Conservation (phyloP, 2,113 vertebrate species). For the Chaetodon auriga region DNA sequence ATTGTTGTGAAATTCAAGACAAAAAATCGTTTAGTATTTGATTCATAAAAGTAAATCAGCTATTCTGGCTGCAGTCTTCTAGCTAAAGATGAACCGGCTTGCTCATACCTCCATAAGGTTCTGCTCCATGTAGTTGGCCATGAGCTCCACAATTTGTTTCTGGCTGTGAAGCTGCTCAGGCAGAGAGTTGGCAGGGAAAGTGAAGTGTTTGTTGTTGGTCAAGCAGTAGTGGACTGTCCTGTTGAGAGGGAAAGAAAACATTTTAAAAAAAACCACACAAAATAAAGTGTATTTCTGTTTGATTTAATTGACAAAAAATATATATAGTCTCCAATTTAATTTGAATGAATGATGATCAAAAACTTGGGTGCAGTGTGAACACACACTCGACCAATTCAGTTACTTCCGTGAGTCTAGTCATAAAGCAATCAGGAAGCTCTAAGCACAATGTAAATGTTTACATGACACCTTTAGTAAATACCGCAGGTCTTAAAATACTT, state of each 20-base stretch:
- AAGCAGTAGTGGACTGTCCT: conserved; percentile 95
- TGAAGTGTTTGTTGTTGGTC: conserved; percentile 93
- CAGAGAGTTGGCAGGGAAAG: conserved; percentile 87
- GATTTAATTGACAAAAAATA: not conserved
- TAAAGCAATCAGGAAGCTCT: not conserved
- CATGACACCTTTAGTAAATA: not conserved
- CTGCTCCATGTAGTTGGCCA: conserved; percentile 97
- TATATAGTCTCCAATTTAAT: not conserved
- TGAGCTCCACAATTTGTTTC: conserved; percentile 92
- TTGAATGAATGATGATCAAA: not conserved
- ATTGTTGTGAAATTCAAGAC: not conserved
- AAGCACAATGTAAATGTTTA: not conserved
- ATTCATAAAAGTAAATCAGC: not conserved
- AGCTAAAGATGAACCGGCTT: not conserved
- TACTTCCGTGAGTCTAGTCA: not conserved
- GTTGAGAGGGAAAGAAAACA: not conserved
- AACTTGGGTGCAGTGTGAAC: not conserved
- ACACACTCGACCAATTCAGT: not conserved
- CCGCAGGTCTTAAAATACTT: conserved; percentile 19
- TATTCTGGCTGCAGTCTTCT: not conserved
- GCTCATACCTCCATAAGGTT: conserved; percentile 94
- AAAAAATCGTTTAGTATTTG: not conserved
- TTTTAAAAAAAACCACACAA: not conserved
- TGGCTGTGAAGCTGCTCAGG: conserved; percentile 92
- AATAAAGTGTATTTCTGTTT: not conserved